phyloP scores from a whole-genome alignment of 2,888 invertebrate species.

The Drosophila tanythrix region DNA sequence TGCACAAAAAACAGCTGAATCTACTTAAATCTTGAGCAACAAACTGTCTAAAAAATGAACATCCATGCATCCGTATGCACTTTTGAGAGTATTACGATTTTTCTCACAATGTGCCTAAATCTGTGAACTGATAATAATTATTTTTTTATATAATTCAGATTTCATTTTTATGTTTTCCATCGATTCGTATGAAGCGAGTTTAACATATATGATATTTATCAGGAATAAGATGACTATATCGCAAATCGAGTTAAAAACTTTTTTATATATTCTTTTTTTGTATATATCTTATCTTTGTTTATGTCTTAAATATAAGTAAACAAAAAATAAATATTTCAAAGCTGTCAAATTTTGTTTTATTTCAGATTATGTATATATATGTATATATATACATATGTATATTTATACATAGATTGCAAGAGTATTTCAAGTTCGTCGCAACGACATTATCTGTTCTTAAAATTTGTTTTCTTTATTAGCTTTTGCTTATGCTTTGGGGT shows the following conservation, averaged over 20 bases:
- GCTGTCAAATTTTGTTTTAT: neutral
- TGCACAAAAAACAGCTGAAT: conserved; percentile 14
- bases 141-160: neutral
- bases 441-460: neutral
- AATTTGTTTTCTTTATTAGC: conserved; percentile 33
- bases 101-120: neutral
- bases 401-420: neutral
- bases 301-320: neutral
- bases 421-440: conserved; percentile 13
- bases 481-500: conserved; percentile 6
- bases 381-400: too few species aligned
- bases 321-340: neutral
- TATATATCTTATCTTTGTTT: neutral
- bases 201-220: neutral
- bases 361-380: too few species aligned
- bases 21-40: conserved; percentile 4
- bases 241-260: neutral
- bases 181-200: neutral
- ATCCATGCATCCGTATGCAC: conserved; percentile 13
- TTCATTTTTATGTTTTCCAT: neutral
- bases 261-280: neutral
- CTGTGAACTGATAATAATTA: neutral
- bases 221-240: too few species aligned
- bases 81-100: neutral
- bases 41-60: conserved; percentile 64